Percentiles rank a stretch among this genome's conserved stretches.
Evolutionary conservation across 2,113 vertebrate genomes (phyloP).

Genomic region (Cranoglanis bouderius): DNA sequence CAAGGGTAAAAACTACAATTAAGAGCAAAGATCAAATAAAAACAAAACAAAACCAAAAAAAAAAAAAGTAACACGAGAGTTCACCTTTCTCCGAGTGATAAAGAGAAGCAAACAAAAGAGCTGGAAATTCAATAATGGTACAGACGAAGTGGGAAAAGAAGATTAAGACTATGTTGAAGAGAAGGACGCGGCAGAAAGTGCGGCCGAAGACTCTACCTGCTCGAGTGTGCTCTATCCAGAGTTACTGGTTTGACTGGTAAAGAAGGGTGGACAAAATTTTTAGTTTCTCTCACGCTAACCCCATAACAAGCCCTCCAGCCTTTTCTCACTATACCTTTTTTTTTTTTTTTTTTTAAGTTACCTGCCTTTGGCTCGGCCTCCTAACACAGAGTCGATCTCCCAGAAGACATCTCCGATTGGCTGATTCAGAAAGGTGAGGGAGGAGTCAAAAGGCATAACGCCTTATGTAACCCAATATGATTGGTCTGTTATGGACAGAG

Average conservation of each 20-base stretch:
- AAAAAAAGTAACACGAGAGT: conserved; percentile 74
- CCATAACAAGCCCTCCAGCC: conserved; percentile 79
- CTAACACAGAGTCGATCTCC: conserved; percentile 71
- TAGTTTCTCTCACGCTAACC: conserved; percentile 81
- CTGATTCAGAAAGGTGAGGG: conserved; percentile 83
- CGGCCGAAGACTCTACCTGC: conserved; percentile 83
- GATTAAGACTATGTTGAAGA: conserved; percentile 68
- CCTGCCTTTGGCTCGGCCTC: conserved; percentile 81
- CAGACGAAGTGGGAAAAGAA: conserved; percentile 71
- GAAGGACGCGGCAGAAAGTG: conserved; percentile 70
- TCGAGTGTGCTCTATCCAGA: conserved; percentile 78
- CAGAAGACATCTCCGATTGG: conserved; percentile 69
- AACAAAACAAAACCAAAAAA: conserved; percentile 51
- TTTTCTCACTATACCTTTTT: conserved; percentile 53
- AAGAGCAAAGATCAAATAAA: conserved; percentile 88
- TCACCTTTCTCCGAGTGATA: conserved; percentile 83
- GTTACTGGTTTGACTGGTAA: conserved; percentile 83
- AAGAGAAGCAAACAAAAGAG: conserved; percentile 81
- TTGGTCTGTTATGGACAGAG: conserved; percentile 65
- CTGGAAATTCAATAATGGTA: conserved; percentile 76
- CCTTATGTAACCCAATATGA: conserved; percentile 59
- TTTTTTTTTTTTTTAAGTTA: conserved; percentile 77
- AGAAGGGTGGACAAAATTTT: conserved; percentile 75
- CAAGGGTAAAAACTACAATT: conserved; percentile 92
- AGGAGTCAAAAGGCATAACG: conserved; percentile 64